phyloP scores from a whole-genome alignment of 2,888 invertebrate genomes.

The Fissipunctia ypsillon region DNA sequence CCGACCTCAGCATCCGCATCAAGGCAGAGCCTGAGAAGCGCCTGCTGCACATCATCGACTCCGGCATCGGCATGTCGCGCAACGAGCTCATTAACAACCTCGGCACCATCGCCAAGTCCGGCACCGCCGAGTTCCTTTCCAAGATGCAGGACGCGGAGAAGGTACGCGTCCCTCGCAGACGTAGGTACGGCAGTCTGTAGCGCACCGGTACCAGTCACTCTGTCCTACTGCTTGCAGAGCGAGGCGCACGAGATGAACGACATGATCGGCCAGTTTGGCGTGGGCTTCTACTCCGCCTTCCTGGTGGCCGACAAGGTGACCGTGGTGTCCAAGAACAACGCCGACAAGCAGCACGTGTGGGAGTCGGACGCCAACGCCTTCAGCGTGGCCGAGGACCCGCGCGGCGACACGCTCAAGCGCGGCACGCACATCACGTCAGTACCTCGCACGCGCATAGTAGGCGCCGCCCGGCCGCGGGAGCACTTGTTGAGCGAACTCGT shows the following conservation, averaged over 20 bases:
- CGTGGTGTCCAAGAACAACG: slow-evolving; percentile 98
- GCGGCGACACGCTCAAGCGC: slow-evolving; percentile 97
- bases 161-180: slow-evolving; percentile 62
- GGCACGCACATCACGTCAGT: slow-evolving; percentile 95
- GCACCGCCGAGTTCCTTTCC: slow-evolving; percentile 98
- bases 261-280: slow-evolving; percentile 99
- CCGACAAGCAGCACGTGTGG: slow-evolving; percentile 99
- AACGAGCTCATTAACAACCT: slow-evolving; percentile 98
- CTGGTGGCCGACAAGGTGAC: slow-evolving; percentile 98
- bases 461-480: not conserved
- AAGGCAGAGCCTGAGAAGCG: slow-evolving; percentile 98
- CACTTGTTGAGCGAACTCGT: not conserved
- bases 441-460: not conserved
- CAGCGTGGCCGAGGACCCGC: slow-evolving; percentile 97
- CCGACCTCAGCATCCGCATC: slow-evolving; percentile 97
- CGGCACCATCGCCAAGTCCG: slow-evolving; percentile 99
- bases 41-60: slow-evolving; percentile 98
- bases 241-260: slow-evolving; percentile 95
- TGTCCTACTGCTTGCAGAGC: slow-evolving; percentile 71
- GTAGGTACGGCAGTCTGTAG: not conserved
- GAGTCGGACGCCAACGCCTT: slow-evolving; percentile 98
- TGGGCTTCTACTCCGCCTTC: slow-evolving; percentile 99
- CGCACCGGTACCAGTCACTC: not conserved
- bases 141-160: slow-evolving; percentile 94
- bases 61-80: slow-evolving; percentile 99